Percentiles rank a stretch among this genome's conserved stretches.
Conservation (phyloP, 2,888 invertebrate species). For the Apodemia duryi region DNA sequence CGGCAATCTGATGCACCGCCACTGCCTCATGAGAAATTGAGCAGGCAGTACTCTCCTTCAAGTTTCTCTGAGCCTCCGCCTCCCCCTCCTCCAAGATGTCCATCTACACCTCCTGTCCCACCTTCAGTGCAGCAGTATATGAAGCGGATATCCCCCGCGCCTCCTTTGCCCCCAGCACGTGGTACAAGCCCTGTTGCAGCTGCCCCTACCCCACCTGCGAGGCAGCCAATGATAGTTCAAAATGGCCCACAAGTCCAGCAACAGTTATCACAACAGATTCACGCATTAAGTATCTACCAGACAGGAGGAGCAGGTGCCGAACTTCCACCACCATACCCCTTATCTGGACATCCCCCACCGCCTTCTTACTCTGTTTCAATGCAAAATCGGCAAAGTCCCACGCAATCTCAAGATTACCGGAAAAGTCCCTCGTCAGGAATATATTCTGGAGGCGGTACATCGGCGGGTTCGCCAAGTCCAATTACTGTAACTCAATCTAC, state of each 20-base stretch:
- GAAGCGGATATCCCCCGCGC: constrained; percentile 83
- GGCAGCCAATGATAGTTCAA: constrained; percentile 90
- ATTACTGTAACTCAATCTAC: constrained; percentile 84
- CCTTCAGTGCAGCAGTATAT: constrained; percentile 79
- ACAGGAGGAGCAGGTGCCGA: constrained; percentile 79
- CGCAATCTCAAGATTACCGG: constrained; percentile 88
- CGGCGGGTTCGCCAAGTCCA: constrained; percentile 91
- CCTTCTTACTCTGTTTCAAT: constrained; percentile 92
- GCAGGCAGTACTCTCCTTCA: constrained; percentile 86
- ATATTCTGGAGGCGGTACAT: constrained; percentile 87
- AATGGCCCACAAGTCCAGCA: constrained; percentile 91
- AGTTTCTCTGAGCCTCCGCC: constrained; percentile 83
- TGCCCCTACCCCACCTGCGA: constrained; percentile 72
- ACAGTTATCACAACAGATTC: constrained; percentile 92
- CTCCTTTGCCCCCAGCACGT: constrained; percentile 81
- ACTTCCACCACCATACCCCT: constrained; percentile 85
- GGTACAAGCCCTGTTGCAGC: constrained; percentile 88
- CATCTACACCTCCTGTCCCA: constrained; percentile 84
- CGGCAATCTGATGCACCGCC: constrained; percentile 81
- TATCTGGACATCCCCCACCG: constrained; percentile 83
- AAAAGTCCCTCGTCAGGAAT: constrained; percentile 93
- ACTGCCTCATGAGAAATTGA: constrained; percentile 82
- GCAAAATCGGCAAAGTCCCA: constrained; percentile 92
- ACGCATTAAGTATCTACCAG: constrained; percentile 89
- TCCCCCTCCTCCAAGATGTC: constrained; percentile 86